Percentiles rank a stretch among this genome's conserved stretches.
Conservation (phyloP, 2,113 vertebrate genomes). For the Scatophagus argus region DNA sequence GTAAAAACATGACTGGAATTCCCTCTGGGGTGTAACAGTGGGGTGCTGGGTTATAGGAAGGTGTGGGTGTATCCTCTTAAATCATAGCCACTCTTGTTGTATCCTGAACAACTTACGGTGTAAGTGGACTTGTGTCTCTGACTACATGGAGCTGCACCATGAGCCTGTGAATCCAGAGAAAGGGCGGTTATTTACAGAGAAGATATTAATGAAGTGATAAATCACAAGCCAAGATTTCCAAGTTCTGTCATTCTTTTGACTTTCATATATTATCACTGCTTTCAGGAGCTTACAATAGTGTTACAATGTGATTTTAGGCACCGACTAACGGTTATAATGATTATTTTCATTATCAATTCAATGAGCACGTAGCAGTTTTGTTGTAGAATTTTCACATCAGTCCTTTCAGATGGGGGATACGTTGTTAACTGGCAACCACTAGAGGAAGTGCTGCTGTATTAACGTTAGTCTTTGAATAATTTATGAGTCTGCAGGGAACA, state of each 20-base stretch:
- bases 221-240: neutral
- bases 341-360: neutral
- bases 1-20: neutral
- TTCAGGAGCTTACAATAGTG: too few relatives aligned
- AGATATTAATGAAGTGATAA: neutral
- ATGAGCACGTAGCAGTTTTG: too few relatives aligned
- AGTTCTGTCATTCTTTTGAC: neutral
- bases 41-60: neutral
- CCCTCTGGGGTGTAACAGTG: neutral
- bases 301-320: neutral
- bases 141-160: slow-evolving; percentile 24
- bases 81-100: neutral
- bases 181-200: neutral
- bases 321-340: neutral
- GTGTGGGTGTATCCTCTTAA: neutral
- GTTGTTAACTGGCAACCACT: neutral
- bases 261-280: neutral
- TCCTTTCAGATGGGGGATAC: neutral
- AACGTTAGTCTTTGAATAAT: slow-evolving; percentile 28
- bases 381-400: neutral
- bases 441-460: neutral
- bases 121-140: slow-evolving; percentile 63
- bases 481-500: slow-evolving; percentile 6
- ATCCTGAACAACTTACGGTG: slow-evolving; percentile 60
- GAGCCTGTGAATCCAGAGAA: slow-evolving; percentile 52